Percentiles rank a stretch among this genome's conserved stretches.
These are phyloP conservation scores for human DNA, from an alignment of 2,113 vertebrate species.

Conservation along the genomic window GRCh38 chr2:28896501-28897000, in stretches of 20 bases:
- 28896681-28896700: neutral
- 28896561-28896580: neutral
- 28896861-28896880: neutral
- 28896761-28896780: neutral
- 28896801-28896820: neutral
- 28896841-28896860: neutral
- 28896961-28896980: neutral
- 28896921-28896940: conserved; percentile 7
- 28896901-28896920: neutral
- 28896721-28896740: neutral
- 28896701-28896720: neutral
- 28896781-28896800: neutral
- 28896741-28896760: neutral
- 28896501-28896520: neutral
- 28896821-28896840: neutral
- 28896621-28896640: neutral
- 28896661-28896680: neutral
- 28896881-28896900: neutral
- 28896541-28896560: conserved; percentile 11
- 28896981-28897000: neutral
- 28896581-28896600: neutral
- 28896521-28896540: conserved; percentile 33
- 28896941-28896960: neutral
- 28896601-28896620: neutral
- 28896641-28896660: neutral